Evolutionary conservation across 2,888 invertebrate genomes (phyloP).

Genomic region (Eudemis profundana): DNA sequence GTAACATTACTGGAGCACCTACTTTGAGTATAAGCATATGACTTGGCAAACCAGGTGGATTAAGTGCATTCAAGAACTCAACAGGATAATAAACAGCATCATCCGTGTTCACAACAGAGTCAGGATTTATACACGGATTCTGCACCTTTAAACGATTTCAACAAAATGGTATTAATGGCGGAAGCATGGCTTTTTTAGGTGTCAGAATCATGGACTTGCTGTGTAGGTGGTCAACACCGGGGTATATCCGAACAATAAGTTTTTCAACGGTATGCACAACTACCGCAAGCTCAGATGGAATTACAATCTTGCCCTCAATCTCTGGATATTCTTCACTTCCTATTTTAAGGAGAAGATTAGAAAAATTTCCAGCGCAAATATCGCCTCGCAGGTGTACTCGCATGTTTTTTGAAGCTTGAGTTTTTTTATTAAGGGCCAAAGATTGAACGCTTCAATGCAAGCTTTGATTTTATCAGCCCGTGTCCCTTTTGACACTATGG

Average conservation of each 20-base stretch:
- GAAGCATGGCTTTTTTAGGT: too few relatives aligned
- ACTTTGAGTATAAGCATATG: slow-evolving; percentile 38
- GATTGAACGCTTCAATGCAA: slow-evolving; percentile 48
- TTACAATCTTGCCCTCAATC: background rate
- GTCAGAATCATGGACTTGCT: background rate
- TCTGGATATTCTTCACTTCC: background rate
- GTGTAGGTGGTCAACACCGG: background rate
- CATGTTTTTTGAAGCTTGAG: slow-evolving; percentile 45
- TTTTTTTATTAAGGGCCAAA: slow-evolving; percentile 39
- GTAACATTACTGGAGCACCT: too few relatives aligned
- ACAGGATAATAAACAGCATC: slow-evolving; percentile 44
- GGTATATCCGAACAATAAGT: background rate
- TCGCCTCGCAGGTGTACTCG: slow-evolving; percentile 41
- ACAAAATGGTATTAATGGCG: too few relatives aligned
- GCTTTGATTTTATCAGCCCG: slow-evolving; percentile 49
- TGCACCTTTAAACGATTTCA: too few relatives aligned
- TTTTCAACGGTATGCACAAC: background rate
- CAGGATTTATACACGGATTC: background rate
- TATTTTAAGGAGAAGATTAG: slow-evolving; percentile 43
- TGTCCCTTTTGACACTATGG: slow-evolving; percentile 44
- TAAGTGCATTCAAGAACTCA: slow-evolving; percentile 48
- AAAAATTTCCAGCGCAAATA: slow-evolving; percentile 38
- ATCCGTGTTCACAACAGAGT: slow-evolving; percentile 20
- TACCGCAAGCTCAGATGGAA: background rate
- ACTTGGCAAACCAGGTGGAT: slow-evolving; percentile 47